These are phyloP conservation scores for Lipotes vexillifer DNA, from an alignment of 2,113 vertebrate species.

Conservation along the genomic window DNA sequence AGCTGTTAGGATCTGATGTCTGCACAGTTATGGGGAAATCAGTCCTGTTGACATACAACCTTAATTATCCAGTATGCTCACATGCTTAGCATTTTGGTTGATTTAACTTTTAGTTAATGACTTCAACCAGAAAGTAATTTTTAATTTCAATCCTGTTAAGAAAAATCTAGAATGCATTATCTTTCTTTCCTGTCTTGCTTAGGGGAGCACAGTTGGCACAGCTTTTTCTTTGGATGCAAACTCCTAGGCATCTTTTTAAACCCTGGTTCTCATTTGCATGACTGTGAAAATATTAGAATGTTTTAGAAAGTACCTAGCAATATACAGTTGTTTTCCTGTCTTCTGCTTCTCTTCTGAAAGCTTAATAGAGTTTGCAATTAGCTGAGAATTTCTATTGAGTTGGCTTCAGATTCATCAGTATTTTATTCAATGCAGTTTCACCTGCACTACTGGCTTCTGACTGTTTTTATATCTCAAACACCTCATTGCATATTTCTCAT, in stretches of 20 bases:
- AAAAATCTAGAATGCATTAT: not conserved
- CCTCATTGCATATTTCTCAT: not conserved
- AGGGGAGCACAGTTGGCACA: not conserved
- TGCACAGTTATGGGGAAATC: not conserved
- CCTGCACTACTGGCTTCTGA: not conserved
- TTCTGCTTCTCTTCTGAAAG: not conserved
- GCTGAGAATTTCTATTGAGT: not conserved
- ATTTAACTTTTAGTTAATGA: constrained; percentile 13
- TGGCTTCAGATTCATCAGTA: not conserved
- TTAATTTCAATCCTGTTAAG: not conserved
- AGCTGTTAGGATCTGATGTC: not conserved
- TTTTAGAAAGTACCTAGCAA: not conserved
- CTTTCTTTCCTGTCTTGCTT: not conserved
- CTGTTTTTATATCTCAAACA: not conserved
- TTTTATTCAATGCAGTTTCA: not conserved
- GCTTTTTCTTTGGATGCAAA: not conserved
- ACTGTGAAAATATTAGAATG: not conserved
- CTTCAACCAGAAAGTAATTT: not conserved
- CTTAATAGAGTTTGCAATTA: not conserved
- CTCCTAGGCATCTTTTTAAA: not conserved
- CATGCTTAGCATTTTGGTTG: not conserved
- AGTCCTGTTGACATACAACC: not conserved
- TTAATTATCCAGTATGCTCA: not conserved
- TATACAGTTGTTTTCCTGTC: not conserved
- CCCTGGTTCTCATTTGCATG: not conserved